phyloP scores from a whole-genome alignment of 2,888 invertebrate genomes.

The Siphonodentalium dalli region DNA sequence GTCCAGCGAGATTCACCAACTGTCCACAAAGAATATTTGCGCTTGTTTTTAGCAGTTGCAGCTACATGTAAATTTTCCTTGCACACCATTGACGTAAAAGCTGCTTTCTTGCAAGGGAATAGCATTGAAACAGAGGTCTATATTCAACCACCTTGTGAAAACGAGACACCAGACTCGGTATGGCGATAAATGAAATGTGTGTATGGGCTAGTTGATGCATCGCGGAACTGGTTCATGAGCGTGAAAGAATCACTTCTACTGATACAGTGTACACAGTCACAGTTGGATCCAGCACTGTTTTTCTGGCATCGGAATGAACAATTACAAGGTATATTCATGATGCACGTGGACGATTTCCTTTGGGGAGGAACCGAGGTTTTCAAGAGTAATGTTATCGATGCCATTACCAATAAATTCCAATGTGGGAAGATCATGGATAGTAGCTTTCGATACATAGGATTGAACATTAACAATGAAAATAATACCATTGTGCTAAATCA shows the following conservation, averaged over 20 bases:
- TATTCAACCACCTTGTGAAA: slow-evolving; percentile 12
- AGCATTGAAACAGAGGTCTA: slow-evolving; percentile 7
- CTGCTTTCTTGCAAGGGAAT: slow-evolving; percentile 23
- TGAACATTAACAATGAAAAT: slow-evolving; percentile 15
- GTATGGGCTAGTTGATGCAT: slow-evolving; percentile 26
- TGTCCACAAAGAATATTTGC: slow-evolving; percentile 13
- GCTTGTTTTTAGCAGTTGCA: slow-evolving; percentile 12
- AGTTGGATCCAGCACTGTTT: slow-evolving; percentile 27
- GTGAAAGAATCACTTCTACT: slow-evolving; percentile 15
- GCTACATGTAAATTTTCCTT: slow-evolving; percentile 5
- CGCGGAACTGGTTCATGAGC: slow-evolving; percentile 23
- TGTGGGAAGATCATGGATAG: slow-evolving; percentile 19
- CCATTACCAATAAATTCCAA: slow-evolving; percentile 14
- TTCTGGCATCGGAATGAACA: slow-evolving; percentile 11
- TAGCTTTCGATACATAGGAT: slow-evolving; percentile 24
- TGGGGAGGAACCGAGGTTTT: slow-evolving; percentile 22
- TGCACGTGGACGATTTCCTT: slow-evolving; percentile 31
- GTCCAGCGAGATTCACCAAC: slow-evolving; percentile 24
- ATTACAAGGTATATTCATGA: slow-evolving; percentile 20
- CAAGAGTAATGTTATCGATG: slow-evolving; percentile 13
- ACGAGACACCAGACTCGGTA: background rate
- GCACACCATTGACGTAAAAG: slow-evolving; percentile 23
- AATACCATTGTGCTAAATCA: slow-evolving; percentile 17
- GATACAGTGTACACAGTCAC: slow-evolving; percentile 18
- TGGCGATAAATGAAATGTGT: slow-evolving; percentile 21